Evolutionary conservation across 2,888 invertebrate species (phyloP).

Genomic region (Calephelis perditalis): DNA sequence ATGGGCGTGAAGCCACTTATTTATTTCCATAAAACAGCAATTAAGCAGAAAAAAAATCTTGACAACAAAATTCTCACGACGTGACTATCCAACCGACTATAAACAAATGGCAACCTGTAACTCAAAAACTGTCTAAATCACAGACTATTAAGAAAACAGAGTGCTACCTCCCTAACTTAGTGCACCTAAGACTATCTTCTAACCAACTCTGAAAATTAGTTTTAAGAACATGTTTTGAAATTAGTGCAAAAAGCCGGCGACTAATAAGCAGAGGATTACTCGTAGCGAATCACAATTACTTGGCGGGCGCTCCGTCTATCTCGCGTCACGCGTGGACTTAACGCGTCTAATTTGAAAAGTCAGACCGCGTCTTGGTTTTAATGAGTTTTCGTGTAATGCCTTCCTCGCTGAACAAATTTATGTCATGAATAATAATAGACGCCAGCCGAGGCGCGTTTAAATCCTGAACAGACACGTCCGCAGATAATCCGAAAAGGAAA

Average conservation of each 20-base stretch:
- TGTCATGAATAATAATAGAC: constrained; percentile 75
- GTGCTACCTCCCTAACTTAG: too few relatives aligned
- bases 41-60: too few relatives aligned
- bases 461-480: constrained; percentile 64
- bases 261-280: constrained; percentile 64
- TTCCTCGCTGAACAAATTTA: constrained; percentile 70
- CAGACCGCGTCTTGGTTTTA: constrained; percentile 73
- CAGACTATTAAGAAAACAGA: too few relatives aligned
- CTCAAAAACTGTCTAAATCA: too few relatives aligned
- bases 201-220: neutral
- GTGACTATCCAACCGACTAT: too few relatives aligned
- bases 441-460: constrained; percentile 66
- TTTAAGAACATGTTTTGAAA: constrained; percentile 41
- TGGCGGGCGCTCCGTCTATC: constrained; percentile 20
- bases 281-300: constrained; percentile 66
- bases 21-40: too few relatives aligned
- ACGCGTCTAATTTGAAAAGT: constrained; percentile 76
- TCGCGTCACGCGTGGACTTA: constrained; percentile 71
- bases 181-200: too few relatives aligned
- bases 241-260: constrained; percentile 60
- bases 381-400: constrained; percentile 76
- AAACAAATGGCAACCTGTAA: too few relatives aligned
- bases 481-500: constrained; percentile 61
- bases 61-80: too few relatives aligned
- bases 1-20: too few relatives aligned